phyloP scores from a whole-genome alignment of 35 echinoderm and acorn worm genomes.

The Ophiothrix spiculata region DNA sequence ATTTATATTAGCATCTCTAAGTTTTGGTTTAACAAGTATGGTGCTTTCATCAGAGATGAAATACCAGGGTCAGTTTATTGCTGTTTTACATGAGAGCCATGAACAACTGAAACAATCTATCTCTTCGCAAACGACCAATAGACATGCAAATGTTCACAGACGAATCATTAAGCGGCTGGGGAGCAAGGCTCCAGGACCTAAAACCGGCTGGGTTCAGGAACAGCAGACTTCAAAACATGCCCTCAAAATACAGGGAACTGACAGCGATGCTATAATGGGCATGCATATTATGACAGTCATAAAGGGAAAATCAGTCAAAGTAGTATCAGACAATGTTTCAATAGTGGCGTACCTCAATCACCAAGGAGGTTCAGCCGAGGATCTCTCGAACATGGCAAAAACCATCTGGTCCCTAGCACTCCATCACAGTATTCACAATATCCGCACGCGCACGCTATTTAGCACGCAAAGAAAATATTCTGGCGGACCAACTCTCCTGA shows the following conservation, averaged over 20 bases:
- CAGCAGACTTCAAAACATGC: slow-evolving; percentile 19
- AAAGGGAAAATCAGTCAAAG: slow-evolving; percentile 38
- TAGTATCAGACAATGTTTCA: slow-evolving; percentile 33
- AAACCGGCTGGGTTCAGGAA: slow-evolving; percentile 46
- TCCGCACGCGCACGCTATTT: slow-evolving; percentile 19
- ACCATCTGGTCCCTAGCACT: slow-evolving; percentile 37
- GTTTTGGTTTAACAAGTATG: too few relatives aligned
- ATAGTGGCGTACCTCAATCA: too few relatives aligned
- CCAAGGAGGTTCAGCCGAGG: slow-evolving; percentile 17
- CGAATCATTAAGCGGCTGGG: slow-evolving; percentile 32
- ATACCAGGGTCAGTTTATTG: too few relatives aligned
- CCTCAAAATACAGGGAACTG: slow-evolving; percentile 61
- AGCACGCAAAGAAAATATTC: slow-evolving; percentile 3
- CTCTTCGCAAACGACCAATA: slow-evolving; percentile 16
- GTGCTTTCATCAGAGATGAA: too few relatives aligned
- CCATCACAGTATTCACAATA: too few relatives aligned
- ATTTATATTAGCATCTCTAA: too few relatives aligned
- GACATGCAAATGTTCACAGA: slow-evolving; percentile 33
- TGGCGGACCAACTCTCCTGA: slow-evolving; percentile 35
- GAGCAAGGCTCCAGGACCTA: neutral
- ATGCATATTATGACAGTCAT: slow-evolving; percentile 20
- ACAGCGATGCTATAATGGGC: slow-evolving; percentile 39
- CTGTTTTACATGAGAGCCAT: too few relatives aligned
- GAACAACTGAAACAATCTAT: slow-evolving; percentile 26
- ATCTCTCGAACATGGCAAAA: slow-evolving; percentile 27